Base-by-base conservation (phyloP, 2,113 vertebrate genomes). In the Thryonomys swinderianus region DNA sequence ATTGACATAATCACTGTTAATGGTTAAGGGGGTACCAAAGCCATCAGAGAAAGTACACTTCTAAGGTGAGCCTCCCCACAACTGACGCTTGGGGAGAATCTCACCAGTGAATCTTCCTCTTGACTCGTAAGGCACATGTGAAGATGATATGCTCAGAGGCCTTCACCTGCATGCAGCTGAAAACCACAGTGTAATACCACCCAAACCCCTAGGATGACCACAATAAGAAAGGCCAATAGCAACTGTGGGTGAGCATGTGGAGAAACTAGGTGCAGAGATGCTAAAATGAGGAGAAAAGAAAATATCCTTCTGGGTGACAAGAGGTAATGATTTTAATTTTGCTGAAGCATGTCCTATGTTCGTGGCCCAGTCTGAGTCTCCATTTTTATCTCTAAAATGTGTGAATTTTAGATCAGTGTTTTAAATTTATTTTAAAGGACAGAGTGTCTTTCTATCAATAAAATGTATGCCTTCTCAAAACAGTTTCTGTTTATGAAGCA, bases 321-420 rank as follows among this genome's bases (percentile, higher is more conserved):
- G 55, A 89, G 67, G 27, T 55, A 53, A 42, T 32, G 59, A 53
- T 17, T 48, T 34, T 27, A n/a, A 48, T 66, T 94, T 42, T 11
- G n/a, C 79, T 73, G 1, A 12, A 85, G 81, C 21, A 69, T 64
- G 34, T 53, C 48, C 4, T 55, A 37, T 71, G 4, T 64, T 62
- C 21, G 61, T 67, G 37, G 79, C 20, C 2, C 2, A 23, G 27
- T 59, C 12, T 51, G 51, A 64, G 21, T 7, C 51, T 94, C 53
- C 21, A 42, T 83, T 82, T 90, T 62, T 57, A 82, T 40, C 34
- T 88, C 23, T 85, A 79, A 51, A 92, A 53, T 55, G 30, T 89
- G 45, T 45, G 10, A 42, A 64, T 45, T 76, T 76, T 53, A 85
- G 40, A 91, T 27, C 10, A 18, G 5, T 32, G 13, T 67, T 94